phyloP scores from a whole-genome alignment of 2,113 vertebrate species.

The Lanius collurio region DNA sequence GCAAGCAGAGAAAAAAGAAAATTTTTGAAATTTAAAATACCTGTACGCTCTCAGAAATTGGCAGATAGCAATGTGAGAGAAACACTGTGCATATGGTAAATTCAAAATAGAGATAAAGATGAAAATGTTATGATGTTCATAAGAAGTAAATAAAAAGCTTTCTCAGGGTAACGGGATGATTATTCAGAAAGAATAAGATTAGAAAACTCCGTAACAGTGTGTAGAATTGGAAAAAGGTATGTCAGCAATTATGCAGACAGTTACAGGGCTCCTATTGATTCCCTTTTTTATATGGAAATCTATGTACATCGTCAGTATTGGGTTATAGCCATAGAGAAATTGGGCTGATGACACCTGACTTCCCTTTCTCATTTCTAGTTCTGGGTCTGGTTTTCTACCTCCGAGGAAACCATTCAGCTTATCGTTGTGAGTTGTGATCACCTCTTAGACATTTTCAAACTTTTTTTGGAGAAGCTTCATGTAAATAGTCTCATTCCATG shows the following conservation, averaged over 20 bases:
- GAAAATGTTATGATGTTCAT: not conserved
- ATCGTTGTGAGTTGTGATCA: not conserved
- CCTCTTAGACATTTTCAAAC: not conserved
- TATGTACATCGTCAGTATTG: not conserved
- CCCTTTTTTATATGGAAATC: not conserved
- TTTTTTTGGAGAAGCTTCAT: not conserved
- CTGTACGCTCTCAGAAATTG: not conserved
- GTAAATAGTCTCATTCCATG: not conserved
- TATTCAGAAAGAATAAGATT: not conserved
- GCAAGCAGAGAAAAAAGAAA: not conserved
- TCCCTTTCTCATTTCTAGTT: not conserved
- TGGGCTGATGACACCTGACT: not conserved
- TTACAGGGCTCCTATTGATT: not conserved
- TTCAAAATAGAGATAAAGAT: not conserved
- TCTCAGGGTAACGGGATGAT: constrained; percentile 19
- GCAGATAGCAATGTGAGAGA: not conserved
- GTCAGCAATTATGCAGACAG: not conserved
- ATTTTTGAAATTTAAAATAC: not conserved
- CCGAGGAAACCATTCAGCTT: not conserved
- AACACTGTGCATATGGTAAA: not conserved
- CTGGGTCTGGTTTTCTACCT: not conserved
- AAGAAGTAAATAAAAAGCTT: constrained; percentile 24
- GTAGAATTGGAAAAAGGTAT: not conserved
- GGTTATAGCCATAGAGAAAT: not conserved
- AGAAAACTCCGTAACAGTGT: not conserved